A percentile compares a stretch with the other conserved stretches of the same genome.
Conservation (phyloP, 2,888 invertebrate species). For the Drosophila silvestris region DNA sequence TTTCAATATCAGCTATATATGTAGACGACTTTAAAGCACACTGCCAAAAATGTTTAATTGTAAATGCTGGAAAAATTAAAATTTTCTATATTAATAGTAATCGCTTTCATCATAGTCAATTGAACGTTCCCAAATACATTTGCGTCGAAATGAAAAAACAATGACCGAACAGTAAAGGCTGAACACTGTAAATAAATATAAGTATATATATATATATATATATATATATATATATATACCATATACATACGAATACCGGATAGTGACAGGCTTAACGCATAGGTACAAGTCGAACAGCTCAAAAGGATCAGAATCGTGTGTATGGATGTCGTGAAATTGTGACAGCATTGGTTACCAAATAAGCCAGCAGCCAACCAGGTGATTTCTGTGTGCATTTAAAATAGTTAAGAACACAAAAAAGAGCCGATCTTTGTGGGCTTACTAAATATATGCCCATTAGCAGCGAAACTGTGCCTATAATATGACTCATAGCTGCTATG, state of each 20-base stretch:
- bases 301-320: not conserved
- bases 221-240: not conserved
- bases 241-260: not conserved
- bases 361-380: constrained; percentile 24
- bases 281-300: constrained; percentile 14
- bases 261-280: not conserved
- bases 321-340: not conserved
- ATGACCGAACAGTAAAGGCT: constrained; percentile 47
- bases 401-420: not conserved
- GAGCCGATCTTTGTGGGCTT: not conserved
- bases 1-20: not conserved
- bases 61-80: not conserved
- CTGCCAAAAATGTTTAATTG: constrained; percentile 3
- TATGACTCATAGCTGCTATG: constrained; percentile 29
- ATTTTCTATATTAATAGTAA: not conserved
- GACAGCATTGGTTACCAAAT: constrained; percentile 34
- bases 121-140: constrained; percentile 20
- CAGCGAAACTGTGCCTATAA: constrained; percentile 40
- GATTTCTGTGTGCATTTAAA: constrained; percentile 31
- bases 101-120: constrained; percentile 12
- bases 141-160: constrained; percentile 30
- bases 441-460: constrained; percentile 45
- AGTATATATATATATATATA: not conserved
- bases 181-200: constrained; percentile 24
- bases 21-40: constrained; percentile 17